Conservation (phyloP, 2,888 invertebrate species). For the Euplexia lucipara region DNA sequence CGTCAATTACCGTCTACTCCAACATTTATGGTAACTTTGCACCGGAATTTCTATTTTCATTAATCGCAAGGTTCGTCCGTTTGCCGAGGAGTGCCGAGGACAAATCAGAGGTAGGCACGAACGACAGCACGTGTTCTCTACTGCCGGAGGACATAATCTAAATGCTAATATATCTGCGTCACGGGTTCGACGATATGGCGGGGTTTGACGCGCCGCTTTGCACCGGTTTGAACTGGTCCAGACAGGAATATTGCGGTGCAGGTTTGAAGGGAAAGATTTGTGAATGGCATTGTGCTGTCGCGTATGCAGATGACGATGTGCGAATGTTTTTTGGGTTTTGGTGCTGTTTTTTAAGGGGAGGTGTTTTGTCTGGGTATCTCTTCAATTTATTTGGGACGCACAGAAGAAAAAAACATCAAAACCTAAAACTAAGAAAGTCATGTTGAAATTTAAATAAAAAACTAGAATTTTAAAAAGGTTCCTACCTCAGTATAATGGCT, state of each 20-base stretch:
- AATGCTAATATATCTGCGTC: constrained; percentile 85
- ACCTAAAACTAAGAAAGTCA: too few relatives aligned
- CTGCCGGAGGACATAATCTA: constrained; percentile 82
- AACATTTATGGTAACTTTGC: constrained; percentile 54
- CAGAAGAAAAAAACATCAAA: too few relatives aligned
- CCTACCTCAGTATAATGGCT: too few relatives aligned
- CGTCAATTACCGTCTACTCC: constrained; percentile 48
- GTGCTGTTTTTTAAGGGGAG: too few relatives aligned
- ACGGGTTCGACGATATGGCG: constrained; percentile 62
- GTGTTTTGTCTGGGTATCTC: background rate
- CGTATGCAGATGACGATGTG: constrained; percentile 27
- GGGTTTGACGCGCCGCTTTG: constrained; percentile 56
- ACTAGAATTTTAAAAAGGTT: too few relatives aligned
- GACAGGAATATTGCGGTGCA: constrained; percentile 50
- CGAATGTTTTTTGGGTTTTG: constrained; percentile 3
- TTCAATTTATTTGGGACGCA: too few relatives aligned
- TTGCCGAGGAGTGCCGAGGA: constrained; percentile 64
- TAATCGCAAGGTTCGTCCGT: constrained; percentile 63
- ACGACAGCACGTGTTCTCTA: constrained; percentile 74
- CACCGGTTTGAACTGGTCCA: constrained; percentile 38
- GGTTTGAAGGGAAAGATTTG: constrained; percentile 33
- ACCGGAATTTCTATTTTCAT: constrained; percentile 66
- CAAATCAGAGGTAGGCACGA: constrained; percentile 68
- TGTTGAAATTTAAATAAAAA: too few relatives aligned
- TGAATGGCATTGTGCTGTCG: constrained; percentile 29